Base-by-base conservation (phyloP, 2,888 invertebrate genomes). In the Meghimatium bilineatum region DNA sequence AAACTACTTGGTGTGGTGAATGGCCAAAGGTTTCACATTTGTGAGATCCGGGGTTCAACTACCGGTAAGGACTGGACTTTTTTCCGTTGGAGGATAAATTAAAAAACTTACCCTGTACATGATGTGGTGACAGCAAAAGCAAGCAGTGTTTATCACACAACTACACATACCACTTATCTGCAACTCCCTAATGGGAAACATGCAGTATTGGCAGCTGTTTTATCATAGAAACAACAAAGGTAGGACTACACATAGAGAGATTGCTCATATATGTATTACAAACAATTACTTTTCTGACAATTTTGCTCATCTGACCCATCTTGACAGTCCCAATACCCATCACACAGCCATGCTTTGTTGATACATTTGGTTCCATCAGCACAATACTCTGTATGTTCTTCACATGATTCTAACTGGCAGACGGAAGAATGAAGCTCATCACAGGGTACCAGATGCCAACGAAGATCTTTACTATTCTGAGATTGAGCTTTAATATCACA, bases 251-350 rank as follows among this genome's bases (percentile, higher is more conserved):
- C 12, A 56, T 63, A n/a, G 5, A 63, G 23, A 63, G 60, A n/a
- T 8, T 23, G 23, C 6, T 23, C 14, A 63, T 8, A 26, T 63
- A 23, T 63, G 26, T 23, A 1, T 10, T 56, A 56, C 17, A 52
- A 74, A 29, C 6, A 20, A 72, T 63, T 44, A 81, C 81, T 71
- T 10, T 67, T 76, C 44, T 44, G 1, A 69, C 83, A 83, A n/a
- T 78, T 23, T 20, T 6, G 26, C 72, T 83, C 83, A 78, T 83
- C 83, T 32, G 83, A 78, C 12, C 83, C 83, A 63, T 83, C 83
- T 38, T 36, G 66, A 34, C 83, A 83, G n/a, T 83, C 78, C 77
- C 56, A 72, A 23, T 71, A 32, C 6, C 78, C 83, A 71, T 83
- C 83, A 72, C 83, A 83, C 17, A 78, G 8, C 83, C 78, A 67